Evolutionary conservation across 1,140 invertebrate genomes (phyloP), one percentile per base, ranked within the genome.

Genomic region (Cydia fagiglandana): DNA sequence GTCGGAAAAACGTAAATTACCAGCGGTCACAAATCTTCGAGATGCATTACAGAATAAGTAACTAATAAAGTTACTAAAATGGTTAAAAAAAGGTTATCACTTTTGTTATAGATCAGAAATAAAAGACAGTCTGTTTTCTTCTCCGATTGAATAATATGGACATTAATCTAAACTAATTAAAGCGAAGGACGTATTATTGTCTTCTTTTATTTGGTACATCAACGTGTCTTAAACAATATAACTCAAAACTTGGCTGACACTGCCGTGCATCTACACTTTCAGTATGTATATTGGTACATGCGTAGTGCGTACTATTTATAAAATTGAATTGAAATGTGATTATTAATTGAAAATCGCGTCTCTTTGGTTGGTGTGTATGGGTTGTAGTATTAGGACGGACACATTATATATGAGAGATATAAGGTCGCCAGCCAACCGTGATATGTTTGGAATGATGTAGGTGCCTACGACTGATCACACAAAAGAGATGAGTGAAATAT

Each of bases 141-240:
- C 77, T 70, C 70, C 68, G 76, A 73, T 70, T 66, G 78, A 70
- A 81, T 53, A 53, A 53, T 34, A 82, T 78, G 66, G 76, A 78
- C 77, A 76, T 76, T 74, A 73, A 79, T 83, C 87, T 89, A 88
- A 83, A 74, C 87, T 90, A 90, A 84, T 90, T 91, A 91, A 91
- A 91, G 89, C 89, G 84, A 89, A 88, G 87, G 89, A 91, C 88
- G 86, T 85, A 80, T 91, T 91, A 91, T 91, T 91, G 89, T 91
- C 89, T 79, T 84, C 81, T 50, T 83, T 80, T 83, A 82, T 80
- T 83, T 86, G 80, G 80, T 86, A 84, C 80, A 82, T 86, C 41
- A 38, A 38, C 15, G n/a, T 20, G 30, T 10, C 56, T 56, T 20
- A 56, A 47, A 47, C 13, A 47, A 47, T 47, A 86, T 81, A 83